Evolutionary conservation across 2,113 vertebrate genomes (phyloP).

Genomic region (Siniperca knerii): DNA sequence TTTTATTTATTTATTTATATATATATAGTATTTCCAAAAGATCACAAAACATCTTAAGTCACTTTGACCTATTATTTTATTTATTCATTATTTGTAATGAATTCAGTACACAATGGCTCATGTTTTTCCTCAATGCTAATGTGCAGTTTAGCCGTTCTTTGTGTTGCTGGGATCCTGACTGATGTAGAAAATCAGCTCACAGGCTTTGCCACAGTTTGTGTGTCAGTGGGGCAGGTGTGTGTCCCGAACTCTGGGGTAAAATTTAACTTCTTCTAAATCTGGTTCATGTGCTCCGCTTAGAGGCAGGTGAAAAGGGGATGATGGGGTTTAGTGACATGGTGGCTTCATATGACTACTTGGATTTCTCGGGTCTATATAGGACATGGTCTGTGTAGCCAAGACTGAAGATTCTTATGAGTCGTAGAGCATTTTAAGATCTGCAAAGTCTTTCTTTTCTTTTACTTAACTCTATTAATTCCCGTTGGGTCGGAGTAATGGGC

Average conservation of each 20-base stretch:
- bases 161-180: conserved; percentile 12
- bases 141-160: background rate
- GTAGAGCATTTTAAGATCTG: background rate
- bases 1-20: too few relatives aligned
- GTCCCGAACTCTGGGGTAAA: conserved; percentile 28
- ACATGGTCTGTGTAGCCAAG: background rate
- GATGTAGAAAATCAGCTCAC: conserved; percentile 41
- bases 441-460: background rate
- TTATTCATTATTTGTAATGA: background rate
- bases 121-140: conserved; percentile 7
- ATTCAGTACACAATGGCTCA: background rate
- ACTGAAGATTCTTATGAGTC: background rate
- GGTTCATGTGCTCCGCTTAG: background rate
- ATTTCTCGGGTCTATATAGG: background rate
- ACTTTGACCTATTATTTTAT: background rate
- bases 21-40: background rate
- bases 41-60: background rate
- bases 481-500: background rate
- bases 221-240: conserved; percentile 65
- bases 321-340: background rate
- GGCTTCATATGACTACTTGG: background rate
- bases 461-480: background rate
- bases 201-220: conserved; percentile 43
- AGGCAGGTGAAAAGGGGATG: background rate
- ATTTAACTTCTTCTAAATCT: conserved; percentile 38